Evolutionary conservation across 1,140 invertebrate genomes (phyloP), one percentile per base, ranked within the genome.

Genomic region (Xylocopa sonorina): DNA sequence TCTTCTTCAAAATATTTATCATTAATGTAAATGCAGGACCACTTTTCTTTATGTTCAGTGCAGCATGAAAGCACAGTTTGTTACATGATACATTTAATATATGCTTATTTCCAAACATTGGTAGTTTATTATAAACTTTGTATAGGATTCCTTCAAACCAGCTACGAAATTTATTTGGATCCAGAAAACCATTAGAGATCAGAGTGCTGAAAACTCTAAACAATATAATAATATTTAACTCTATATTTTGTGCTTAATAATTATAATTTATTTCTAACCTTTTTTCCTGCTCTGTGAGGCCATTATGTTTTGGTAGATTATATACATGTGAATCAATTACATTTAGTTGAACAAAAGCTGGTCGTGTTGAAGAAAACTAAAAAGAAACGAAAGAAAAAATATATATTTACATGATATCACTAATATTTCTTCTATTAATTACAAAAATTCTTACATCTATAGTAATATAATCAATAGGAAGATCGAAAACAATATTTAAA

Each of bases 1-100:
- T 16, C 21, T 14, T 7, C 3, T 69, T 0, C 0, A 63, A n/a
- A 48, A 83, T 14, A 63, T 18, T 53, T 18, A 93, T 81, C 27
- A 80, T 88, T 24, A 94, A 60, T 2, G 93, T 94, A 77, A 93
- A 93, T 0, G 94, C 93, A 4, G 93, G 94, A 2, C 94, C 93
- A 5, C 89, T 89, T 46, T 92, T 90, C 64, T 72, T 91, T 57
- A 89, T 89, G 34, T 43, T 90, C 43, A 93, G 67, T 46, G 91
- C n/a, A 32, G 72, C 78, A 63, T 0, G n/a, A 18, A 53, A 18
- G 27, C 3, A 18, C n/a, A 2, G 16, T n/a, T 6, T 34, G 3
- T 55, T 7, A 55, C 46, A 18, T 38, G 3, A 9, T 55, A 18
- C 16, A 24, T 6, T 2, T 46, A 55, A 0, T 50, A 27, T n/a